Percentiles rank a stretch among this genome's conserved stretches.
Evolutionary conservation across 2,888 invertebrate genomes (phyloP).

Genomic region (Sphaerophoria taeniata): DNA sequence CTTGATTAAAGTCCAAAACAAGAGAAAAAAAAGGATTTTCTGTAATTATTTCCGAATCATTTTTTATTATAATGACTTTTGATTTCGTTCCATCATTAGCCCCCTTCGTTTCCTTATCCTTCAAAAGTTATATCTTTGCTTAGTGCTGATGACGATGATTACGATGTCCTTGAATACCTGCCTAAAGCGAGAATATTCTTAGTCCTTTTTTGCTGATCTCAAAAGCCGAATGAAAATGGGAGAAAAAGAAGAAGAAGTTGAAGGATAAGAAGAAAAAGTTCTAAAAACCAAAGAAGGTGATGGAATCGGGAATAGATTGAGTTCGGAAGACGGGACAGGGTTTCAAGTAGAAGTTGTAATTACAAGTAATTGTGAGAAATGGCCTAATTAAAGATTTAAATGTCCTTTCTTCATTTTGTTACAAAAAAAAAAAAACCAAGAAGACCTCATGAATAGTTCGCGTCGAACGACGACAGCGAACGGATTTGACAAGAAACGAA

Average conservation of each 20-base stretch:
- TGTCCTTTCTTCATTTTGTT: slow-evolving; percentile 34
- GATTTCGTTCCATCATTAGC: slow-evolving; percentile 68
- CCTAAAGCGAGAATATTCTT: slow-evolving; percentile 27
- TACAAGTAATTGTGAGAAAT: slow-evolving; percentile 74
- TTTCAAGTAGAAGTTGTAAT: slow-evolving; percentile 62
- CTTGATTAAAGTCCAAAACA: slow-evolving; percentile 65
- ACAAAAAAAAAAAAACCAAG: not conserved
- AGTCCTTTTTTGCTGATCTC: slow-evolving; percentile 2
- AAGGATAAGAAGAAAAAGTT: slow-evolving; percentile 8
- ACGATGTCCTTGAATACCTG: slow-evolving; percentile 65
- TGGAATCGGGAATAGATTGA: not conserved
- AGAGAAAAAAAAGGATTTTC: slow-evolving; percentile 56
- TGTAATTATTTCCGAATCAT: slow-evolving; percentile 73
- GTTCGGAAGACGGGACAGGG: not conserved
- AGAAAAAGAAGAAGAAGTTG: slow-evolving; percentile 12
- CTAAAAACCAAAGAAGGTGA: not conserved
- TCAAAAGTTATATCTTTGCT: slow-evolving; percentile 6
- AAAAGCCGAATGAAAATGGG: slow-evolving; percentile 32
- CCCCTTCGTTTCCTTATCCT: slow-evolving; percentile 16
- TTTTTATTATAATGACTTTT: slow-evolving; percentile 73
- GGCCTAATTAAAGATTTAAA: slow-evolving; percentile 73
- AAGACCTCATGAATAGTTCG: slow-evolving; percentile 31
- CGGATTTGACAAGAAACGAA: slow-evolving; percentile 51
- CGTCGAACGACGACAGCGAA: not conserved
- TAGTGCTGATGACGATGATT: not conserved